Evolutionary conservation across 2,888 invertebrate species (phyloP), one percentile per base, ranked within the genome.

Genomic region (Ecliptopera silaceata): DNA sequence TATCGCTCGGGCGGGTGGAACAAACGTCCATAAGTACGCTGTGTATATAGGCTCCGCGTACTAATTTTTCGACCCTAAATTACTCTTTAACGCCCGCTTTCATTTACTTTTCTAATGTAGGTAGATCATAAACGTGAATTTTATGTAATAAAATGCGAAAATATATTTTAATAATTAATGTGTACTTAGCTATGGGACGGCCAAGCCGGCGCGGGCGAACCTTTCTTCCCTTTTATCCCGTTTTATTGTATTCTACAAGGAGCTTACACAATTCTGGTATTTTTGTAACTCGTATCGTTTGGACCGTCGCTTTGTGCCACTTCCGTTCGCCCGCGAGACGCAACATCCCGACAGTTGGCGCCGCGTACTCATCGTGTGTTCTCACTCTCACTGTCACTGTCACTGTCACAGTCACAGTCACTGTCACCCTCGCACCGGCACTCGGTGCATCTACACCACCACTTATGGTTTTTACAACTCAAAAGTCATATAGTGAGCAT

Each of bases 141-240:
- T 89, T 91, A 88, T 90, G 88, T 91, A 91, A 90, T 89, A 88
- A 85, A 91, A 89, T 88, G 90, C 89, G 87, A 84, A 88, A 86
- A 89, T 91, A 91, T 91, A 91, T 90, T 90, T 91, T 90, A 90
- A 89, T 91, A 90, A 90, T 89, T 86, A 90, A 84, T 86, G 87
- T 90, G 90, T 90, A 90, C 84, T 89, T 88, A 88, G 89, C 86
- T 75, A 82, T 79, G 88, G 86, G 81, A 86, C 82, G 88, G 88
- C 88, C 79, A 80, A 86, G 89, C 89, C 88, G 88, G 81, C 84
- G 89, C 86, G 88, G 88, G 90, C 80, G 88, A 74, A 66, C 59
- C 57, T 51, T 61, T 58, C 54, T 55, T 54, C 63, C 61, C 64
- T 60, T 49, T 56, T 63, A 49, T 36, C 60, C 60, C 56, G 47